Conservation (phyloP, 2,797 vertebrate genomes). For the Meda fulgida region DNA sequence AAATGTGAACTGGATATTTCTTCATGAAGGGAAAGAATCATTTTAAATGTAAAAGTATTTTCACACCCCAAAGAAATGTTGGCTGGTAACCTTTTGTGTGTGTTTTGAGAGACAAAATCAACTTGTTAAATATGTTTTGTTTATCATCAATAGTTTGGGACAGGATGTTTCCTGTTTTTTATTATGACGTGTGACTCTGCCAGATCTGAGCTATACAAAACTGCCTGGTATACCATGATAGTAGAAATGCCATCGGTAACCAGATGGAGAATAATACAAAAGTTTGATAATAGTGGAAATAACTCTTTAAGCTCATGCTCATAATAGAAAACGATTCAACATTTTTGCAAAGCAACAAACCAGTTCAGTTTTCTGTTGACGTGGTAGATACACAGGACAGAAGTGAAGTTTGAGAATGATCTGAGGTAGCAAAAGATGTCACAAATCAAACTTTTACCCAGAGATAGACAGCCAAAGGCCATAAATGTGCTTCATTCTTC, state of each 20-base stretch:
- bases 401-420: slow-evolving; percentile 44
- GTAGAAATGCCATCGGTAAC: not conserved
- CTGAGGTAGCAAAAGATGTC: slow-evolving; percentile 77
- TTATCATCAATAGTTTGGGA: not conserved
- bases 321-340: not conserved
- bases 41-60: not conserved
- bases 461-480: slow-evolving; percentile 22
- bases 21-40: not conserved
- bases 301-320: not conserved
- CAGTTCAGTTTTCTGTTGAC: not conserved
- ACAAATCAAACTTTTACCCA: slow-evolving; percentile 58
- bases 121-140: not conserved
- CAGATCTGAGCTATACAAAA: slow-evolving; percentile 13
- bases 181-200: not conserved
- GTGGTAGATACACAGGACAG: not conserved
- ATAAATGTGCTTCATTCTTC: slow-evolving; percentile 27
- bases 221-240: not conserved
- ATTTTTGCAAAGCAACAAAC: not conserved
- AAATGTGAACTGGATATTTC: not conserved
- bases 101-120: not conserved
- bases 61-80: not conserved
- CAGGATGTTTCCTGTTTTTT: not conserved
- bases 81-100: not conserved
- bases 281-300: not conserved
- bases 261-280: not conserved